Evolutionary conservation across 2,113 vertebrate species (phyloP).

Genomic region (Lipotes vexillifer): DNA sequence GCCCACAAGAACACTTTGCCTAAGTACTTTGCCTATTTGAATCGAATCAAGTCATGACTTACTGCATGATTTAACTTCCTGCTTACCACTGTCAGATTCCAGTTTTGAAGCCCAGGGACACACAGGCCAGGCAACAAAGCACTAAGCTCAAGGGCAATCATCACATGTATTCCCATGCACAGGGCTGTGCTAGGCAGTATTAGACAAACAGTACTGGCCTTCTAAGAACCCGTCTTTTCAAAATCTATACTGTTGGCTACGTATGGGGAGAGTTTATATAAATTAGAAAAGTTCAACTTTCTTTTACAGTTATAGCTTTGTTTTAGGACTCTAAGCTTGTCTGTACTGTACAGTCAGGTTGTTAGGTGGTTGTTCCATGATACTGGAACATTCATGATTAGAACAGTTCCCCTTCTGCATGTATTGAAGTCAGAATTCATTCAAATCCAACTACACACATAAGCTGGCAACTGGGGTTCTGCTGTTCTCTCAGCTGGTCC

Average conservation of each 20-base stretch:
- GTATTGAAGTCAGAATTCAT: background rate
- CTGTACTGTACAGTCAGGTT: background rate
- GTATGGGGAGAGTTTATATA: background rate
- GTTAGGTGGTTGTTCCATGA: background rate
- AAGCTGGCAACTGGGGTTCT: background rate
- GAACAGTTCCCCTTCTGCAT: background rate
- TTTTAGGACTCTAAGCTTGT: background rate
- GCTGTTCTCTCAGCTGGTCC: background rate
- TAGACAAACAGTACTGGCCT: background rate
- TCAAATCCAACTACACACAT: background rate
- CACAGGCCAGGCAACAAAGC: background rate
- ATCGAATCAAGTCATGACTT: background rate
- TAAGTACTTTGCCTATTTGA: background rate
- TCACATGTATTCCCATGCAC: background rate
- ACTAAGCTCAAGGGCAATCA: background rate
- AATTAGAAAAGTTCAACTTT: background rate
- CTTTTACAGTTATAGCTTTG: background rate
- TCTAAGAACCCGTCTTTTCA: background rate
- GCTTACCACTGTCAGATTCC: too few species aligned
- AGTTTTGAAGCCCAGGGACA: background rate
- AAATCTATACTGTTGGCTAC: background rate
- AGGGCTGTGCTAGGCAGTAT: background rate
- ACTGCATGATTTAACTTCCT: background rate
- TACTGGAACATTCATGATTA: background rate
- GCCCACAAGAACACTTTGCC: background rate